Evolutionary conservation across 2,888 invertebrate species (phyloP), one percentile per base, ranked within the genome.

Genomic region (Drosophila sordidula): DNA sequence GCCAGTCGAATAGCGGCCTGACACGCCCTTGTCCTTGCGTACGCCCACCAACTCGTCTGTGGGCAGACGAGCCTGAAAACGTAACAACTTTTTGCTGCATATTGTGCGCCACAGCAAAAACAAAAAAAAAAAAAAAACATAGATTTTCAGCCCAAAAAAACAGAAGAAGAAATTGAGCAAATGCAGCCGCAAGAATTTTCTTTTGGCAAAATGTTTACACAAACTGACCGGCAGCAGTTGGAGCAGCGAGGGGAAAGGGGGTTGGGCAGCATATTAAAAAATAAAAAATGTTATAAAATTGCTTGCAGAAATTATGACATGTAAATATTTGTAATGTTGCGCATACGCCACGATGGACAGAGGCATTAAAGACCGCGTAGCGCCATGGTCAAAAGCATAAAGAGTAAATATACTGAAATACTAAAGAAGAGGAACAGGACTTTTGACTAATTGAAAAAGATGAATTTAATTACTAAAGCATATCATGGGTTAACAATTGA

Each of bases 261-360:
- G 51, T 16, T 29, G 29, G 41, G n/a, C n/a, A 16, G 54, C 69
- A 66, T 67, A 72, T 67, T 52, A 49, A 44, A 61, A 57, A 61
- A n/a, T n/a, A 49, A 38, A 25, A 36, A 42, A 11, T 32, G 4
- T 4, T 62, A 62, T 49, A 54, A 55, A 63, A 72, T 52, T 69
- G 47, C 44, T 56, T 52, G 44, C 54, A 42, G 56, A 36, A 50
- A 63, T 63, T 46, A 59, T 47, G 41, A 52, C 34, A 63, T 47
- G 58, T 52, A 69, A 73, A 73, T 69, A 73, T 73, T 69, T 72
- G 47, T 26, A 47, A 68, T 68, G 55, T 52, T 63, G 68, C 55
- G 36, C 68, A 71, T 71, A 68, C 68, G 68, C 46, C 55, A 11
- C 44, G 41, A 11, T 45, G 56, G 11, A 29, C 58, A 12, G 3